Evolutionary conservation across 2,113 vertebrate species (phyloP).

Genomic region (Taxidea taxus): DNA sequence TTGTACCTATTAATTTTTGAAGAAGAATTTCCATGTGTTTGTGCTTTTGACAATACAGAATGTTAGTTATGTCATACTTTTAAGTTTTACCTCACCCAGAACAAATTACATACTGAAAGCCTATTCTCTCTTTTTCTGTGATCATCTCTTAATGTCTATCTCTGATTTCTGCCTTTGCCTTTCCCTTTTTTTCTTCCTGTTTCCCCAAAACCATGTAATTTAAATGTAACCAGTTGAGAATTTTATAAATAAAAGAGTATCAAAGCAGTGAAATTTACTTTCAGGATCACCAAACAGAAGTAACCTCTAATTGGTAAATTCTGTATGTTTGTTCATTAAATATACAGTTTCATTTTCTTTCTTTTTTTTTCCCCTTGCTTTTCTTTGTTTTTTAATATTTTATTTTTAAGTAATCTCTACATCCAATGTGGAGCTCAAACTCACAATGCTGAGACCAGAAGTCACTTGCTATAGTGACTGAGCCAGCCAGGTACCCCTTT

Average conservation of each 20-base stretch:
- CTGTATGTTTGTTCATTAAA: slow-evolving; percentile 79
- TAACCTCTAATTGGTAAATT: slow-evolving; percentile 89
- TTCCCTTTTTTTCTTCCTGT: not conserved
- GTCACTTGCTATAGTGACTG: not conserved
- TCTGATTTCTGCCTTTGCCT: not conserved
- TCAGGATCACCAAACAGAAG: slow-evolving; percentile 92
- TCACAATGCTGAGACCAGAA: not conserved
- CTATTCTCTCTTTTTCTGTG: not conserved
- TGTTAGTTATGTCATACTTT: not conserved
- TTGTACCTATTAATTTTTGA: not conserved
- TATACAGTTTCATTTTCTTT: slow-evolving; percentile 32
- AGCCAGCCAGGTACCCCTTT: not conserved
- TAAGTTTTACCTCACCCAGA: not conserved
- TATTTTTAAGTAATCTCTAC: not conserved
- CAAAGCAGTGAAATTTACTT: slow-evolving; percentile 91
- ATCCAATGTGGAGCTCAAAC: not conserved
- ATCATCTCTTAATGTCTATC: not conserved
- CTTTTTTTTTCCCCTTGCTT: slow-evolving; percentile 23
- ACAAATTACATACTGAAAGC: slow-evolving; percentile 22
- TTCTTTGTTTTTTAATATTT: slow-evolving; percentile 29
- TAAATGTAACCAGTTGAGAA: not conserved
- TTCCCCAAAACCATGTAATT: not conserved
- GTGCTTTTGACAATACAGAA: slow-evolving; percentile 24
- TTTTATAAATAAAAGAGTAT: slow-evolving; percentile 87
- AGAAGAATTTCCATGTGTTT: not conserved